Evolutionary conservation across 2,888 invertebrate genomes (phyloP).

Genomic region (Oligia strigilis): DNA sequence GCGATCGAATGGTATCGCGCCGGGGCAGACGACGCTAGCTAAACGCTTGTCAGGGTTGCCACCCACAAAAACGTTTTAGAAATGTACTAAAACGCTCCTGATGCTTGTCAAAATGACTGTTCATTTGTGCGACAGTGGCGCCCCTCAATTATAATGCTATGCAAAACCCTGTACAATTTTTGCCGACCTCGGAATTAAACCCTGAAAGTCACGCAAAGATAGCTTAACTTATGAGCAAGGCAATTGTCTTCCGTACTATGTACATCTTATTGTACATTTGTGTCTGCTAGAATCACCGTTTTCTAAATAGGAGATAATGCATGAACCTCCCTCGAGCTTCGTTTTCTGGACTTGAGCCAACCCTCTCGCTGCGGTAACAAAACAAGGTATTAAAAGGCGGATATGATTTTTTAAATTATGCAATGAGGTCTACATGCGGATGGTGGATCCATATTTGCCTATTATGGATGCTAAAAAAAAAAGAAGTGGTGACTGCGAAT

Average conservation of each 20-base stretch:
- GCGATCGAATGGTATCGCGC: slow-evolving; percentile 76
- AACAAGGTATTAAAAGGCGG: slow-evolving; percentile 20
- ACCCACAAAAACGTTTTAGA: background rate
- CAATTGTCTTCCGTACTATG: background rate
- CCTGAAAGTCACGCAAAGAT: background rate
- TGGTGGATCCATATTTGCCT: background rate
- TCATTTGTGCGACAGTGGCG: background rate
- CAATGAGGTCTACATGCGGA: background rate
- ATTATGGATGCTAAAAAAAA: background rate
- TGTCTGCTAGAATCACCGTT: background rate
- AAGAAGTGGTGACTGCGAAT: background rate
- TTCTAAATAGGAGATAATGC: slow-evolving; percentile 13
- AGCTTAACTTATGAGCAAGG: background rate
- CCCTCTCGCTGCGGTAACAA: slow-evolving; percentile 8
- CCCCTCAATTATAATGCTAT: background rate
- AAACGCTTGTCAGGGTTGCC: slow-evolving; percentile 58
- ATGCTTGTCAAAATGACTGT: background rate
- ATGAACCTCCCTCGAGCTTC: background rate
- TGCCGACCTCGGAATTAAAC: background rate
- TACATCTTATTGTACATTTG: background rate
- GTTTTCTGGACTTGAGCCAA: slow-evolving; percentile 32
- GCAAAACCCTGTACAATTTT: background rate
- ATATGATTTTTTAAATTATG: slow-evolving; percentile 7
- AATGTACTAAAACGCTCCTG: background rate
- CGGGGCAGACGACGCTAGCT: slow-evolving; percentile 69